A percentile compares a stretch with the other conserved stretches of the same genome.
Conservation (phyloP, 64 coral and sea anemone genomes). For the Dendrophyllia cribrosa region DNA sequence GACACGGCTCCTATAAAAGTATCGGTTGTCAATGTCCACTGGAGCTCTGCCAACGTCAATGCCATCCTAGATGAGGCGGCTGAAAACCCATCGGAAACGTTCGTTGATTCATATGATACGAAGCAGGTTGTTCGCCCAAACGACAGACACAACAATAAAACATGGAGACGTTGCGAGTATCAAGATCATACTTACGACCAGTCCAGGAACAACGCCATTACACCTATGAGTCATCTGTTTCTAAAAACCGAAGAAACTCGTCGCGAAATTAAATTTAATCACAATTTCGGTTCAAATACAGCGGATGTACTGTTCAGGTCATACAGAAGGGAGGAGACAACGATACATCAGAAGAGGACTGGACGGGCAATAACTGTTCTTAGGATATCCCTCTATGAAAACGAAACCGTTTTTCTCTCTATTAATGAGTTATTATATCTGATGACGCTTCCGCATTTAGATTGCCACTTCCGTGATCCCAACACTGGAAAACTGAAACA, state of each 20-base stretch:
- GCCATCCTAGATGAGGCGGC: background rate
- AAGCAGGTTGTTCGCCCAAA: background rate
- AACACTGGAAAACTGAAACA: conserved; percentile 33
- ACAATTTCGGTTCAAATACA: background rate
- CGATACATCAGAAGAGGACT: background rate
- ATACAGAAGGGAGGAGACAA: background rate
- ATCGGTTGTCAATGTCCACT: conserved; percentile 3
- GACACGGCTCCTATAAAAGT: background rate
- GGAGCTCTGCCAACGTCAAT: background rate
- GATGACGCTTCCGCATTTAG: conserved; percentile 29
- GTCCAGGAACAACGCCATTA: too few species aligned
- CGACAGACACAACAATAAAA: background rate
- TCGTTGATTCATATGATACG: background rate
- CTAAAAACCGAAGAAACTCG: background rate
- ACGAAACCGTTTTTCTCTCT: conserved; percentile 39
- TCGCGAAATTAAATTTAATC: background rate
- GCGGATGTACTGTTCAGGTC: background rate
- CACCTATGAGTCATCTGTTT: background rate
- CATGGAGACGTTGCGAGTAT: background rate
- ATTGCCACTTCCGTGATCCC: conserved; percentile 42
- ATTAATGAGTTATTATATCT: conserved; percentile 51
- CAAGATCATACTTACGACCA: background rate
- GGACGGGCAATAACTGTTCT: conserved; percentile 19
- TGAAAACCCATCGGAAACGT: background rate
- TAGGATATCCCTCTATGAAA: conserved; percentile 37